Evolutionary conservation across 2,113 vertebrate species (phyloP), one percentile per base, ranked within the genome.

Genomic region (Xiphophorus hellerii): DNA sequence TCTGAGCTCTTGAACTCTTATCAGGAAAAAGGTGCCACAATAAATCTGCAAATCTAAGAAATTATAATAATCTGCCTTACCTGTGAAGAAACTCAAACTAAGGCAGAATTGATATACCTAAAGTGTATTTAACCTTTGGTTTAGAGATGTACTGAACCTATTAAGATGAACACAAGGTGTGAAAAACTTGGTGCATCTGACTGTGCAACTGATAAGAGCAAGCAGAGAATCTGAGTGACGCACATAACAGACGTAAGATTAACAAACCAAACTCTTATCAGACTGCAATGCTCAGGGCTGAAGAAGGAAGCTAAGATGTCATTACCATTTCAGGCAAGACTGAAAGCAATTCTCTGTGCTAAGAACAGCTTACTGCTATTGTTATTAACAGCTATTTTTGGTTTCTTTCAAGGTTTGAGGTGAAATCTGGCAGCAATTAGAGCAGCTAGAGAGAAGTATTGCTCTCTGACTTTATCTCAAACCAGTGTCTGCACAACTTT

Each of bases 81-180:
- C 92, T 92, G 92, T 92, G 88, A 91, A 90, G 71, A 93, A 91
- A 90, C 93, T 74, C 93, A 89, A 91, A 78, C 69, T 81, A 93
- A 85, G 68, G 60, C 71, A 74, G 33, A 64, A 68, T 44, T 74
- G 58, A 37, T 74, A 82, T 84, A 92, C 71, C 68, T 61, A 75
- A 68, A 88, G 71, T 73, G 68, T 78, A 73, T 69, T 75, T 64
- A 15, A 69, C 65, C 48, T 68, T 78, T 79, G 70, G 75, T 81
- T 87, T 84, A 69, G 88, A 85, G 85, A 58, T 85, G 80, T 84
- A 69, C 69, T 42, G 62, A 62, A 67, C 87, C 91, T 89, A 86
- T 83, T 84, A 71, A 65, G 69, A 89, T 89, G 73, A 77, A 74
- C 80, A 67, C 81, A 72, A 76, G 89, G 71, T 77, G 63, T 78